These are phyloP conservation scores for Menura novaehollandiae DNA, from an alignment of 2,113 vertebrate genomes.

Conservation along the genomic window DNA sequence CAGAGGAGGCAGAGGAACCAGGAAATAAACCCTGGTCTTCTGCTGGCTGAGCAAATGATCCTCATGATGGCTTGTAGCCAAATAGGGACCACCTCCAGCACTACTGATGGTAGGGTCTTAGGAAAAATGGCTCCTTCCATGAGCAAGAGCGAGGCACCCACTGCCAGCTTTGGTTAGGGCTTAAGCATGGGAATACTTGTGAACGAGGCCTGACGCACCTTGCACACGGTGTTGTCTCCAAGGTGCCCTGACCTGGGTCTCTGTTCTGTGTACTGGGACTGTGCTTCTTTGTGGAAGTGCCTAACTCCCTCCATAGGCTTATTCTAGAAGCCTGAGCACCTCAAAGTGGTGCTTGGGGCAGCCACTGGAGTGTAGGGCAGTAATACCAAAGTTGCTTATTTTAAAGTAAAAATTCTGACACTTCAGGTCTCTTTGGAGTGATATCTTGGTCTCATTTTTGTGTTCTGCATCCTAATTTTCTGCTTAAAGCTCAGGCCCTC, in stretches of 20 bases:
- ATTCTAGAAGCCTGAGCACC: not conserved
- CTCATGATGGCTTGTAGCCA: not conserved
- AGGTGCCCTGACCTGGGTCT: not conserved
- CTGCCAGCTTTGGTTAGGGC: not conserved
- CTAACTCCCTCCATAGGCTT: not conserved
- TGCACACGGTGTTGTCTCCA: not conserved
- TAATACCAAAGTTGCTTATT: not conserved
- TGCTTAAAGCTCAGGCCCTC: not conserved
- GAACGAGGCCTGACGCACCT: accelerated
- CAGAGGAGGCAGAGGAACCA: not conserved
- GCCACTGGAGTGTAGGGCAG: not conserved
- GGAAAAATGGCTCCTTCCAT: not conserved
- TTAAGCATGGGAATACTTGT: not conserved
- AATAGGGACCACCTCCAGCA: not conserved
- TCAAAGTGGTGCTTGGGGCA: not conserved
- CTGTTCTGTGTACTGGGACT: not conserved
- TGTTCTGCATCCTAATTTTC: not conserved
- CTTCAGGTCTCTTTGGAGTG: not conserved
- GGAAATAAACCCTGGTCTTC: not conserved
- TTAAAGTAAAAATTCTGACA: not conserved
- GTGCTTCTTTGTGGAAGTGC: not conserved
- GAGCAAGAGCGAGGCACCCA: not conserved
- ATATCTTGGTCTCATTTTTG: not conserved
- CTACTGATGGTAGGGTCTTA: not conserved
- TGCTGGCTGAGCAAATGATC: not conserved